Evolutionary conservation across 2,113 vertebrate genomes (phyloP), one percentile per base, ranked within the genome.

Genomic region (Sinocyclocheilus anshuiensis): DNA sequence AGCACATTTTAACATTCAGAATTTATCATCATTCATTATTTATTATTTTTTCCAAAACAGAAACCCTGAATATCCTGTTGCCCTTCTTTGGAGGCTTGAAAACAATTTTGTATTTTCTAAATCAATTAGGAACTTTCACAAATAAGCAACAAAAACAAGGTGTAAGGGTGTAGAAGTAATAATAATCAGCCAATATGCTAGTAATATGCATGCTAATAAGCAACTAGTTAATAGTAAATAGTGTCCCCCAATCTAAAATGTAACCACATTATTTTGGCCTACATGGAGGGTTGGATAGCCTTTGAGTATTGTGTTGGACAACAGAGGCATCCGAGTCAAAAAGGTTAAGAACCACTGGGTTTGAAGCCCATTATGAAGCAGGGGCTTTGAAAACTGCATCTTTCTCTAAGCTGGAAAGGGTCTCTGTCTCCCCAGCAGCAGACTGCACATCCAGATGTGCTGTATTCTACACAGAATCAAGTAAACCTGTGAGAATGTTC

Each of bases 401-500:
- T 8, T 18, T 48, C 24, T 77, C 15, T 9, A 53, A 1, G 48
- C 22, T 61, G 33, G 10, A 7, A 39, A 59, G 9, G 20, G 1
- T 53, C 26, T 83, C 67, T 0, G 2, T 39, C 18, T 75, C 50
- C 67, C 7, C 22, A 57, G 67, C 59, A 81, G 61, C 24, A 72
- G 36, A 61, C 29, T 59, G 76, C 33, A 81, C 85, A 77, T 76
- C 87, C n/a, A 79, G 76, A 86, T 77, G 61, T 42, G 59, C 16
- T 6, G 9, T 20, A 12, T 42, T 85, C 81, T 79, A 75, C 71
- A 72, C 24, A 15, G 42, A 83, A 78, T 83, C 75, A 36, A 80
- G 55, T 42, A 81, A 86, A 59, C 7, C 10, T 65, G 55, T 67
- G 26, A 65, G 39, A 39, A 36, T 81, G 45, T 61, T 59, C 15